Evolutionary conservation across 53 echinoderm and acorn worm genomes (phyloP).

Genomic region (Actinopyga echinites): DNA sequence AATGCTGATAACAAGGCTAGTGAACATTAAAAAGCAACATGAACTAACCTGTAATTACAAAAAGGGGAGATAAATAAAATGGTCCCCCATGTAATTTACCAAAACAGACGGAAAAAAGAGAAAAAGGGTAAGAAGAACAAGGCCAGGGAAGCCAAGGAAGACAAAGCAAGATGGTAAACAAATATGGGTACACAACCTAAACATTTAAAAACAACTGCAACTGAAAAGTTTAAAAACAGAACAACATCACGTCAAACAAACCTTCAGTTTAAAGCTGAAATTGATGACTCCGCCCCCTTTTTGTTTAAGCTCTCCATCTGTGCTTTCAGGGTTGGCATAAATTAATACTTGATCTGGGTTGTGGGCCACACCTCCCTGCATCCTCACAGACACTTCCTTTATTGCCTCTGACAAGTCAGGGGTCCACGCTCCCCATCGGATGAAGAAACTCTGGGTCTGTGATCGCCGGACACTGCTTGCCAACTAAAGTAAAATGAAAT

Average conservation of each 20-base stretch:
- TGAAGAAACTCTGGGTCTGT: constrained; percentile 71
- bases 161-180: too few species aligned
- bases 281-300: constrained; percentile 67
- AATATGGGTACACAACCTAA: too few species aligned
- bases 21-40: too few species aligned
- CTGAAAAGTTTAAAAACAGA: too few species aligned
- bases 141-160: too few species aligned
- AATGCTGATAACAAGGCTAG: too few species aligned
- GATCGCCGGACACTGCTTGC: constrained; percentile 72
- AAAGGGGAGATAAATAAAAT: too few species aligned
- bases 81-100: too few species aligned
- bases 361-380: constrained; percentile 77
- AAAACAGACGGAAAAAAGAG: too few species aligned
- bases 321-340: constrained; percentile 52
- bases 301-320: constrained; percentile 53
- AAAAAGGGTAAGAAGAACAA: too few species aligned
- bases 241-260: background rate
- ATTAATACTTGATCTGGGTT: constrained; percentile 83
- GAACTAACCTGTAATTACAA: too few species aligned
- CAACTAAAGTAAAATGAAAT: constrained; percentile 43
- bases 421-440: constrained; percentile 89
- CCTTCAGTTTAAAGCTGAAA: constrained; percentile 82
- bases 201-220: too few species aligned
- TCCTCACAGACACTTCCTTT: constrained; percentile 62
- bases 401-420: constrained; percentile 60